Evolutionary conservation across 2,888 invertebrate genomes (phyloP), one percentile per base, ranked within the genome.

Genomic region (Aporophyla lueneburgensis): DNA sequence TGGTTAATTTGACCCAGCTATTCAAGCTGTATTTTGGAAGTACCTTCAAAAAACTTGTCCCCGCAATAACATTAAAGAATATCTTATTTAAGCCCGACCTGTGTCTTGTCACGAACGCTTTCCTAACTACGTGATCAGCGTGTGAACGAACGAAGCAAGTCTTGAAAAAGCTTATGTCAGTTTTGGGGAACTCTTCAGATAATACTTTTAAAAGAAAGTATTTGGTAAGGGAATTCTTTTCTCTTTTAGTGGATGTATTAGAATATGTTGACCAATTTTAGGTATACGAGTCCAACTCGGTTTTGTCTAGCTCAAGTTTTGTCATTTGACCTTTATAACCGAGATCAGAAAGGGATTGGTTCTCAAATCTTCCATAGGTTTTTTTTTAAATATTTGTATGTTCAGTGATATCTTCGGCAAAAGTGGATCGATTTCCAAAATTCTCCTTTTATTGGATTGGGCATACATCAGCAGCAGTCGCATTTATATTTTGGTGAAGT

Each of bases 101-200:
- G n/a, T 12, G 43, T 63, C 59, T 40, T 56, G 71, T 63, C 68
- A 70, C 61, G 69, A 63, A 53, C 59, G 56, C 56, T 72, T 72
- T 56, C 3, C 19, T 49, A 63, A 71, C 54, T 78, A 78, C 79
- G 74, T 82, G 83, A 65, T n/a, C 59, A 21, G 79, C 46, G 19
- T 74, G 61, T 74, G 51, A 75, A 74, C 4, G 51, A 40, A 24
- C 59, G 27, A 40, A 46, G 14, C 7, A 59, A 65, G 68, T 65
- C 33, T 46, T 46, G 59, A 54, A 6, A 56, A 71, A 82, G 59
- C 59, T 78, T 14, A 21, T 51, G 54, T n/a, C 33, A 71, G 43
- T 43, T 58, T 33, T 19, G 14, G 14, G 21, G 19, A 71, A 63
- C 3, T 62, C 21, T 54, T 21, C 21, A 9, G 33, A 58, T 27